Conservation (phyloP, 2,888 invertebrate species). For the Luperina testacea region DNA sequence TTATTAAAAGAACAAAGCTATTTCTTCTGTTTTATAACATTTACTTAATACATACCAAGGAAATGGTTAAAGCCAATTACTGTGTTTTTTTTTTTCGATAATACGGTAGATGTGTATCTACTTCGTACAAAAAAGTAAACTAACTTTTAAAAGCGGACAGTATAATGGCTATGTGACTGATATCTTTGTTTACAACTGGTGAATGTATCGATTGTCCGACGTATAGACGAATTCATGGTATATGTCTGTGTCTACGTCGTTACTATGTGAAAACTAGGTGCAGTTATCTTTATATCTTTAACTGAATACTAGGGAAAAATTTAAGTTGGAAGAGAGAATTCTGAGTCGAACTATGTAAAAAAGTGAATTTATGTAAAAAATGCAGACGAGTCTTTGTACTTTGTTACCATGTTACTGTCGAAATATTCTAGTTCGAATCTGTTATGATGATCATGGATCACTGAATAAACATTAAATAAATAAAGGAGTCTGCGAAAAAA, state of each 20-base stretch:
- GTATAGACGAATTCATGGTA: not conserved
- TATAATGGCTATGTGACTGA: not conserved
- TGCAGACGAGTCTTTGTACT: not conserved
- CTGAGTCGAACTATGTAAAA: not conserved
- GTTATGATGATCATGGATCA: not conserved
- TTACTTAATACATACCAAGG: not conserved
- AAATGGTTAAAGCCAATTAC: not conserved
- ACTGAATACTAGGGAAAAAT: too few species aligned
- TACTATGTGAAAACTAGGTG: not conserved
- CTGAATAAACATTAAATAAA: not conserved
- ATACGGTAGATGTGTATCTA: not conserved
- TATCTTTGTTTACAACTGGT: not conserved
- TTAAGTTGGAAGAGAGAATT: too few species aligned
- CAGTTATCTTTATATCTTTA: not conserved
- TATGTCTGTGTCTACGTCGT: not conserved
- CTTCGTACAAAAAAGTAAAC: not conserved
- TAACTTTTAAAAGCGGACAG: not conserved
- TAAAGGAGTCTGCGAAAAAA: not conserved
- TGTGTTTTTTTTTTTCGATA: too few species aligned
- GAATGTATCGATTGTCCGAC: too few species aligned
- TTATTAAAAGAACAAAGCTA: not conserved
- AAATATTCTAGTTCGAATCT: not conserved
- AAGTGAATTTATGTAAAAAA: not conserved
- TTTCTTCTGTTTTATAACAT: not conserved
- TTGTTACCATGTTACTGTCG: not conserved